A percentile compares a stretch with the other conserved stretches of the same genome.
Evolutionary conservation across 2,797 vertebrate species (phyloP).

Genomic region (Falco rusticolus): DNA sequence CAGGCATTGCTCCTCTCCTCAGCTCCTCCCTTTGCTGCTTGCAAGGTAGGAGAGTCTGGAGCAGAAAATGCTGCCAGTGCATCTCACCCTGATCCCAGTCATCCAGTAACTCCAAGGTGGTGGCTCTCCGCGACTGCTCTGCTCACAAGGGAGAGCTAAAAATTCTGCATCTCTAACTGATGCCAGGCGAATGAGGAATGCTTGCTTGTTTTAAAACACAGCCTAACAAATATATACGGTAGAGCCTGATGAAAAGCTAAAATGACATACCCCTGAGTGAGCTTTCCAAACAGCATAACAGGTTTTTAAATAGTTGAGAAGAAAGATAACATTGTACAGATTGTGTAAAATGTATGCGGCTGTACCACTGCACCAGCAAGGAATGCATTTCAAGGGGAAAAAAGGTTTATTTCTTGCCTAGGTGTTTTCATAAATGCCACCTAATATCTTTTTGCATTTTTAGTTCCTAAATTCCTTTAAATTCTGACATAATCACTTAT

Average conservation of each 20-base stretch:
- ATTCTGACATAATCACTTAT: background rate
- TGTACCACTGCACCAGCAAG: background rate
- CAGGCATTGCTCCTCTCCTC: background rate
- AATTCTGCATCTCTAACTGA: background rate
- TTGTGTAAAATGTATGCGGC: background rate
- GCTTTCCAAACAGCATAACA: background rate
- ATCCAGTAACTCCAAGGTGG: background rate
- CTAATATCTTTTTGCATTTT: background rate
- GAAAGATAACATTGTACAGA: background rate
- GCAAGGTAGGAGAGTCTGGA: background rate
- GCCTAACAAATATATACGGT: background rate
- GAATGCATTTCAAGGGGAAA: background rate
- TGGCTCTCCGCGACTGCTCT: background rate
- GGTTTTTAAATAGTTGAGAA: conserved; percentile 16
- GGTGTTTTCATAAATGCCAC: background rate
- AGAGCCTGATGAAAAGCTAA: background rate
- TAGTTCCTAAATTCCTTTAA: background rate
- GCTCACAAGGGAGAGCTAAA: background rate
- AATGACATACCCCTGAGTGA: conserved; percentile 1
- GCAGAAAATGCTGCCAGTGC: background rate
- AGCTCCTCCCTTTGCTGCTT: background rate
- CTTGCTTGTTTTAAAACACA: background rate
- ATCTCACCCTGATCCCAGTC: background rate
- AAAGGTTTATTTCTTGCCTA: background rate
- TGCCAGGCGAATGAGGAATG: background rate